phyloP scores from a whole-genome alignment of 2,888 invertebrate genomes.

The Nemapogon koenigi region DNA sequence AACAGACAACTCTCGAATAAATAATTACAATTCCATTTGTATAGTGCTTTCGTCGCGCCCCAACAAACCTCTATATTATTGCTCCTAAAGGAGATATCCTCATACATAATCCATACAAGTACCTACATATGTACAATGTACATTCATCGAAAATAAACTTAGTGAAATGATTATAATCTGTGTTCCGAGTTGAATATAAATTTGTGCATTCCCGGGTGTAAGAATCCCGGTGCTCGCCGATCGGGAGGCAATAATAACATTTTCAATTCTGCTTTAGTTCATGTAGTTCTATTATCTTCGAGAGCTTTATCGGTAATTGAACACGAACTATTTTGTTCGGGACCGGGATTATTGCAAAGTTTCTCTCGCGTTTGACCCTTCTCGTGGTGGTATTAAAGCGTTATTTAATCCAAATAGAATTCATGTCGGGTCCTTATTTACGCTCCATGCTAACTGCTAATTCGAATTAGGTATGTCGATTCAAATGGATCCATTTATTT shows the following conservation, averaged over 20 bases:
- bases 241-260: conserved; percentile 28
- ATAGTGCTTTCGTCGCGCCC: conserved; percentile 2
- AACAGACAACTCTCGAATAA: conserved; percentile 41
- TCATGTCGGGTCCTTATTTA: conserved; percentile 29
- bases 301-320: conserved; percentile 44
- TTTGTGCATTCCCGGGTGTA: neutral
- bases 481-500: conserved; percentile 13
- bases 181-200: conserved; percentile 3
- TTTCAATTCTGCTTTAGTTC: conserved; percentile 32
- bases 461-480: conserved; percentile 19
- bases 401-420: conserved; percentile 37
- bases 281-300: conserved; percentile 28
- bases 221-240: conserved; percentile 11
- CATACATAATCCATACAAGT: conserved; percentile 9
- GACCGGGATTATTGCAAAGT: conserved; percentile 35
- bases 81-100: conserved; percentile 9
- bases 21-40: conserved; percentile 26
- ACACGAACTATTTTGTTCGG: conserved; percentile 39
- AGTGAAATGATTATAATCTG: conserved; percentile 4
- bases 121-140: neutral
- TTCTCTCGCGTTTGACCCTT: conserved; percentile 33
- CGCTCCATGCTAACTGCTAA: conserved; percentile 26
- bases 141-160: conserved; percentile 1
- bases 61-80: conserved; percentile 6
- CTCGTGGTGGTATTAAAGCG: conserved; percentile 23